Percentiles rank a stretch among this genome's conserved stretches.
These are phyloP conservation scores for Phainopepla nitens DNA, from an alignment of 2,113 vertebrate genomes.

Conservation along the genomic window DNA sequence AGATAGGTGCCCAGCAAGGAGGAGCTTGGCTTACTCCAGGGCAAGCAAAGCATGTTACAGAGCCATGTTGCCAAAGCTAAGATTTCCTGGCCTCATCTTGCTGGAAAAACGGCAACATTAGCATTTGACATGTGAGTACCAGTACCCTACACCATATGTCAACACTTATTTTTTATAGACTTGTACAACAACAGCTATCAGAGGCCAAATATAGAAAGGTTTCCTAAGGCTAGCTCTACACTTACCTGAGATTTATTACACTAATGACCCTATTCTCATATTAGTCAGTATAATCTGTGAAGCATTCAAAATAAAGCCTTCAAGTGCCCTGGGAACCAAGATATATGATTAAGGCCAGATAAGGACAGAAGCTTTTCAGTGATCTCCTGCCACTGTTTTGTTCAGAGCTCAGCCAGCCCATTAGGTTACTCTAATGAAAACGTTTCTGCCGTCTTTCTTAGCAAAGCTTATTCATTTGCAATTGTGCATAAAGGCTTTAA, in stretches of 20 bases:
- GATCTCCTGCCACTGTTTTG: background rate
- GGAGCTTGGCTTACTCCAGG: background rate
- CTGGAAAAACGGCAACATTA: background rate
- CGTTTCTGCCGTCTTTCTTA: background rate
- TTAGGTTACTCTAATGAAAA: background rate
- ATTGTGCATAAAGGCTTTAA: background rate
- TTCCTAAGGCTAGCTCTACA: background rate
- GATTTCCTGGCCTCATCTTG: background rate
- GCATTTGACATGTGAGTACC: rapidly evolving
- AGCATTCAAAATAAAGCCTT: background rate
- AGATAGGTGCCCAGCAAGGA: background rate
- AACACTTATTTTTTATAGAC: background rate
- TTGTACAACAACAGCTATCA: background rate
- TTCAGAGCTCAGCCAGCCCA: background rate
- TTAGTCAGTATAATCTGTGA: background rate
- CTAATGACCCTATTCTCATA: background rate
- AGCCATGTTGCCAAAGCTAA: background rate
- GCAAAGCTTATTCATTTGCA: background rate
- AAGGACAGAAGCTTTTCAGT: background rate
- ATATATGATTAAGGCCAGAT: background rate
- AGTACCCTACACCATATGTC: background rate
- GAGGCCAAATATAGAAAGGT: background rate
- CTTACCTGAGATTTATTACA: slow-evolving; percentile 15
- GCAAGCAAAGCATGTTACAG: background rate
- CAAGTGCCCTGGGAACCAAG: background rate